Evolutionary conservation across 37 sponge, comb jelly and placozoan species (phyloP).

Genomic region (Beroe forskalii): DNA sequence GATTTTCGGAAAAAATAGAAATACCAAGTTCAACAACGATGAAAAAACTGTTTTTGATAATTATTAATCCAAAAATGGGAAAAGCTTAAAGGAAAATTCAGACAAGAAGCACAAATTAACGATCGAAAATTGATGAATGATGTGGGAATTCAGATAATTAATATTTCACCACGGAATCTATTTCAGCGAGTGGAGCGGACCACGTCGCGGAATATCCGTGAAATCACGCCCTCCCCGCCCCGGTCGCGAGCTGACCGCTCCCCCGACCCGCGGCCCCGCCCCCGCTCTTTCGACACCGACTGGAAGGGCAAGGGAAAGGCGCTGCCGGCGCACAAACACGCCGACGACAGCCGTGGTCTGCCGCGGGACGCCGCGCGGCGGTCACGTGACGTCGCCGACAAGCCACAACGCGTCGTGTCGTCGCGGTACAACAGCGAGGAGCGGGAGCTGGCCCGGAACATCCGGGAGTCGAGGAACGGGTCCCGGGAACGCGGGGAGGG

Average conservation of each 20-base stretch:
- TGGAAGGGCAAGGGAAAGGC: conserved; percentile 55
- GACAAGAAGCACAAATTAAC: too few species aligned
- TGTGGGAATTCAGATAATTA: neutral
- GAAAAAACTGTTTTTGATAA: too few species aligned
- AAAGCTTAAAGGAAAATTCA: too few species aligned
- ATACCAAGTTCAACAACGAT: too few species aligned
- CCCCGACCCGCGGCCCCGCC: neutral
- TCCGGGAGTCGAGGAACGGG: conserved; percentile 15
- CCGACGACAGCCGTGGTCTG: neutral
- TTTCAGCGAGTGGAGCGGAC: conserved; percentile 17
- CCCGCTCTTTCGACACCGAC: conserved; percentile 16
- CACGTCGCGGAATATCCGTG: conserved; percentile 1
- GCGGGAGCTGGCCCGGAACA: conserved; percentile 30
- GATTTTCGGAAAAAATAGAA: too few species aligned
- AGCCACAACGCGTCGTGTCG: neutral
- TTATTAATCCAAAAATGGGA: too few species aligned
- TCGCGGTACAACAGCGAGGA: conserved; percentile 54
- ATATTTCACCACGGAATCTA: neutral
- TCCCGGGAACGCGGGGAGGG: neutral
- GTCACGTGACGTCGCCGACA: neutral
- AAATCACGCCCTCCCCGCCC: conserved; percentile 30
- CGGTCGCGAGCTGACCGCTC: neutral
- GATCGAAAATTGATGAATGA: too few species aligned
- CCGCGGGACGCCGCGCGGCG: neutral
- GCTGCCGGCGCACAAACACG: neutral